Conservation (phyloP, 2,113 vertebrate genomes). For the Carollia perspicillata region DNA sequence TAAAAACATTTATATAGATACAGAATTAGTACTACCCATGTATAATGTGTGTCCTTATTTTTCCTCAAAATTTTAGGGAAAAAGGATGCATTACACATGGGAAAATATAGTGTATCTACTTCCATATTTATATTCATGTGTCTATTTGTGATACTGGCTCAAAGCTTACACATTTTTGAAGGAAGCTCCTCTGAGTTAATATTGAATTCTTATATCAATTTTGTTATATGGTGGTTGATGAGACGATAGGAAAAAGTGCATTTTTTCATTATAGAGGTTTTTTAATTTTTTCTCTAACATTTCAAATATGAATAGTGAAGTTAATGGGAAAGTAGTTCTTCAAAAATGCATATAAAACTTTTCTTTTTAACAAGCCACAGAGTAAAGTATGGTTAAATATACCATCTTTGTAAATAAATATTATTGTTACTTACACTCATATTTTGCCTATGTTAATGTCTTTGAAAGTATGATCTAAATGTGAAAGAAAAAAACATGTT, state of each 20-base stretch:
- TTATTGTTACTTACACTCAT: not conserved
- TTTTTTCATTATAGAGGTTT: not conserved
- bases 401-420: not conserved
- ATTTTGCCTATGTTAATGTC: not conserved
- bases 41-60: no score
- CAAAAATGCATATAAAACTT: not conserved
- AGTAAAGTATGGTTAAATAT: not conserved
- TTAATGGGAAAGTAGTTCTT: not conserved
- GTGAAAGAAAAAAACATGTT: constrained; percentile 49
- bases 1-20: no score
- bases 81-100: no score
- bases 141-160: not conserved
- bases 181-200: not conserved
- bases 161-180: not conserved
- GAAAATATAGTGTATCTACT: not conserved
- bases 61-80: no score
- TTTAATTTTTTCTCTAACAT: not conserved
- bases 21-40: no score
- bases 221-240: not conserved
- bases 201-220: not conserved
- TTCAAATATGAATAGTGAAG: not conserved
- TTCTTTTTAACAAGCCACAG: not conserved
- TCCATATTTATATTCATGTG: not conserved
- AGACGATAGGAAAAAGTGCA: not conserved
- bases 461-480: constrained; percentile 63